Percentiles rank a stretch among this genome's conserved stretches.
These are phyloP conservation scores for Rambutsinella grinnellia DNA, from an alignment of 2,888 invertebrate species.

Conservation along the genomic window DNA sequence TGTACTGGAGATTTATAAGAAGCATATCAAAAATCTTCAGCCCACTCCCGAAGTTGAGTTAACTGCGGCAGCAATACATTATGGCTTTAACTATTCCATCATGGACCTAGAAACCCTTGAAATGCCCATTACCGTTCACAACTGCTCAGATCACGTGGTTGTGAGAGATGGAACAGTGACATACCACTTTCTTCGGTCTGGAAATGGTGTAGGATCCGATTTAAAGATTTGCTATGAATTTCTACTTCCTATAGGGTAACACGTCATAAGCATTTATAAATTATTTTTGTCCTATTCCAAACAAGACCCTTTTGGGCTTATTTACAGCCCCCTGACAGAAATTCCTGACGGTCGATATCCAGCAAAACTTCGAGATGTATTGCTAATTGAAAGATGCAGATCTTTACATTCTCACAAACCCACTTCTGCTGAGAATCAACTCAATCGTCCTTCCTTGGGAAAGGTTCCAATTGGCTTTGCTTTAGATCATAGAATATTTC, in stretches of 20 bases:
- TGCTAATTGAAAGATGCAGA: conserved; percentile 25
- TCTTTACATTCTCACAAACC: too few species aligned
- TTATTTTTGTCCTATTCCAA: too few species aligned
- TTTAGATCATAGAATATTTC: conserved; percentile 40
- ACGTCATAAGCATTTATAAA: neutral
- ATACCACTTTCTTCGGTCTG: conserved; percentile 34
- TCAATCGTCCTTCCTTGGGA: neutral
- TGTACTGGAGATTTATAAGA: conserved; percentile 22
- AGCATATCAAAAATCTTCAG: neutral
- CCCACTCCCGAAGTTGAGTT: conserved; percentile 29
- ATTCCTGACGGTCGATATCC: conserved; percentile 28
- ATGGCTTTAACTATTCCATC: conserved; percentile 25
- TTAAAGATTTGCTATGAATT: conserved; percentile 28
- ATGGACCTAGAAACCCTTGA: conserved; percentile 17
- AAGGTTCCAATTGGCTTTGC: conserved; percentile 23
- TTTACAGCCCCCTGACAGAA: conserved; percentile 22
- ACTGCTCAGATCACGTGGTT: conserved; percentile 9
- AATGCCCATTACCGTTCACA: neutral
- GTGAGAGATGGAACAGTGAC: neutral
- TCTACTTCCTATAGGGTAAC: conserved; percentile 49
- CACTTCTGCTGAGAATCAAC: too few species aligned
- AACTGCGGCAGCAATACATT: conserved; percentile 34
- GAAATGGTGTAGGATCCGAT: neutral
- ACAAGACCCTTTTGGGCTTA: too few species aligned
- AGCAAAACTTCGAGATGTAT: conserved; percentile 8